phyloP scores from a whole-genome alignment of 1,140 invertebrate species.

The Meteorus sp. region DNA sequence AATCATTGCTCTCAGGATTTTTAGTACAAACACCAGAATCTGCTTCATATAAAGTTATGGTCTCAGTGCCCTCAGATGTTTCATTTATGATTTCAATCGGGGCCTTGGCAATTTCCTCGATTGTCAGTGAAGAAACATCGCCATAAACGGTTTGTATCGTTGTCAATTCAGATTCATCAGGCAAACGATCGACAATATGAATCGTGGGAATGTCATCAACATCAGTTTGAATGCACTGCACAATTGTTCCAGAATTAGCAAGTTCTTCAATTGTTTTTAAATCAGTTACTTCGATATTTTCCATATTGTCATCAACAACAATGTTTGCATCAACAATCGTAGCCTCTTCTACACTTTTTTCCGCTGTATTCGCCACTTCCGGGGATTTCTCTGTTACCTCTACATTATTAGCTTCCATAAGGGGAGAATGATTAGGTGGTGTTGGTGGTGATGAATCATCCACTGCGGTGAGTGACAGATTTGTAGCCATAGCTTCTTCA shows the following conservation, averaged over 20 bases:
- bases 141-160: constrained; percentile 30
- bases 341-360: not conserved
- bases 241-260: constrained; percentile 38
- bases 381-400: not conserved
- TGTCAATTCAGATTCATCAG: constrained; percentile 29
- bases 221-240: constrained; percentile 44
- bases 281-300: constrained; percentile 17
- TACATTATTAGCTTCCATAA: not conserved
- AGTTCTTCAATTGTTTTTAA: constrained; percentile 24
- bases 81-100: constrained; percentile 20
- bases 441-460: not conserved
- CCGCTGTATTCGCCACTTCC: constrained; percentile 1
- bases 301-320: constrained; percentile 5
- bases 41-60: constrained; percentile 6
- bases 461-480: constrained; percentile 40
- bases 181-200: constrained; percentile 53
- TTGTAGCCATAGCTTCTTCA: constrained; percentile 43
- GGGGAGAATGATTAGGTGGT: not conserved
- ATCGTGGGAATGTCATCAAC: constrained; percentile 52
- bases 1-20: not conserved
- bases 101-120: constrained; percentile 24
- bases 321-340: constrained; percentile 7
- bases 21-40: constrained; percentile 4
- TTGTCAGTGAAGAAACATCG: constrained; percentile 20
- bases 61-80: constrained; percentile 3